phyloP scores from a whole-genome alignment of 2,797 vertebrate genomes.

The Acanthurus leucopareius region DNA sequence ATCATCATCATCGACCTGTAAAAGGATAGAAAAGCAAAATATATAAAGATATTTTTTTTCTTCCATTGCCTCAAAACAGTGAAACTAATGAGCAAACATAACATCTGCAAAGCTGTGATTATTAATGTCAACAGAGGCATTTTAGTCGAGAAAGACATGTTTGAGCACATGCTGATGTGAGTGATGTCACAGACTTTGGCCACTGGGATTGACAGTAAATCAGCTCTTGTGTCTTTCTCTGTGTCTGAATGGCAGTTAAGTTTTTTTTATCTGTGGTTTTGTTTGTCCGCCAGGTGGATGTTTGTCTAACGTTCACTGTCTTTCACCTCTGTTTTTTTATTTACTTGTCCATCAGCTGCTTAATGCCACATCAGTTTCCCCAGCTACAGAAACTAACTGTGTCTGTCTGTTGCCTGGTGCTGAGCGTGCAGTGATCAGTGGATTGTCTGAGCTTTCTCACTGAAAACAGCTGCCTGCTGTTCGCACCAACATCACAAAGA shows the following conservation, averaged over 20 bases:
- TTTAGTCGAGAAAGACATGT: not conserved
- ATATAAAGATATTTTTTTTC: slow-evolving; percentile 3
- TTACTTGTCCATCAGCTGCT: not conserved
- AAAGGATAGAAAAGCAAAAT: slow-evolving; percentile 19
- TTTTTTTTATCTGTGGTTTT: not conserved
- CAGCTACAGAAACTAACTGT: not conserved
- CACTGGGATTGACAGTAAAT: not conserved
- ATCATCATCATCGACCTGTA: slow-evolving; percentile 29
- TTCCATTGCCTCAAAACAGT: slow-evolving; percentile 12
- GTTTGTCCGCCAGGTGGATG: not conserved
- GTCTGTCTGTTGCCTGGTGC: slow-evolving; percentile 2
- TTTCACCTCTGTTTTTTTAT: not conserved
- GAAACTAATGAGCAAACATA: slow-evolving; percentile 25
- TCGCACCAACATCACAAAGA: no score
- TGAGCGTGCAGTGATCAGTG: not conserved
- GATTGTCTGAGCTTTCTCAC: not conserved
- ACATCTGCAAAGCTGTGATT: not conserved
- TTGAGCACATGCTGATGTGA: not conserved
- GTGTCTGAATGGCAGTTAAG: not conserved
- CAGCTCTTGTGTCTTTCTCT: not conserved
- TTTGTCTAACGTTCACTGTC: not conserved
- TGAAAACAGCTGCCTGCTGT: not conserved
- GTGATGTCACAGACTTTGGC: not conserved
- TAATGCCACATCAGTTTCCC: not conserved
- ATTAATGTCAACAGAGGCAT: not conserved